These are phyloP conservation scores for Pimephales promelas DNA, from an alignment of 2,113 vertebrate genomes.

Conservation along the genomic window DNA sequence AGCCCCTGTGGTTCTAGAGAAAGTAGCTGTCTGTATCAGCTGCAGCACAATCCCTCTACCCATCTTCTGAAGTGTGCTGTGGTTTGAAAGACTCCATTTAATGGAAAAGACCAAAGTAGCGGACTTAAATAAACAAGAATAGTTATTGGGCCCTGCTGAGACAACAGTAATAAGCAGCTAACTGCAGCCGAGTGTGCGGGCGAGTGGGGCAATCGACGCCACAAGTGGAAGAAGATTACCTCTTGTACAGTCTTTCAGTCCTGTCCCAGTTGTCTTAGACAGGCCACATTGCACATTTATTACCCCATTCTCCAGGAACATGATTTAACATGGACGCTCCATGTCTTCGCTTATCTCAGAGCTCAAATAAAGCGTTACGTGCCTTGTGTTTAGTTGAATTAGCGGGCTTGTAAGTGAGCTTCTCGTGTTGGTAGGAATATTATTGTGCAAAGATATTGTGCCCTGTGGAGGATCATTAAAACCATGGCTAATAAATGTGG, in stretches of 20 bases:
- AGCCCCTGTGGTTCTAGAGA: conserved; percentile 27
- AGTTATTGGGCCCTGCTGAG: conserved; percentile 30
- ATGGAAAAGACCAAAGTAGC: conserved; percentile 41
- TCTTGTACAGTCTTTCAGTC: conserved; percentile 29
- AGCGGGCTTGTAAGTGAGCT: conserved; percentile 39
- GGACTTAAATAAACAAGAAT: conserved; percentile 44
- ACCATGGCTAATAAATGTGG: conserved; percentile 28
- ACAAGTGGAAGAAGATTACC: conserved; percentile 36
- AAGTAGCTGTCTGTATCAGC: conserved; percentile 33
- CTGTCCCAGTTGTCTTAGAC: conserved; percentile 19
- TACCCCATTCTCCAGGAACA: conserved; percentile 28
- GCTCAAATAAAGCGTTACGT: background rate
- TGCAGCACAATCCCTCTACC: conserved; percentile 22
- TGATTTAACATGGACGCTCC: conserved; percentile 28
- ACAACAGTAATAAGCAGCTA: conserved; percentile 33
- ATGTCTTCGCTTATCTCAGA: conserved; percentile 3
- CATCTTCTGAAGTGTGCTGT: conserved; percentile 18
- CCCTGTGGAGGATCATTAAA: conserved; percentile 49
- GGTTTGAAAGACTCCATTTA: conserved; percentile 21
- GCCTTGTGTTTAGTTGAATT: conserved; percentile 50
- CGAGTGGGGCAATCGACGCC: conserved; percentile 1
- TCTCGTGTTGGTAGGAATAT: conserved; percentile 25
- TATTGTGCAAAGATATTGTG: conserved; percentile 25
- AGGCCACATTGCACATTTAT: conserved; percentile 28
- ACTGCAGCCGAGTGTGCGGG: background rate